These are phyloP conservation scores for Palythoa grandis DNA, from an alignment of 92 coral and sea anemone genomes.

Conservation along the genomic window DNA sequence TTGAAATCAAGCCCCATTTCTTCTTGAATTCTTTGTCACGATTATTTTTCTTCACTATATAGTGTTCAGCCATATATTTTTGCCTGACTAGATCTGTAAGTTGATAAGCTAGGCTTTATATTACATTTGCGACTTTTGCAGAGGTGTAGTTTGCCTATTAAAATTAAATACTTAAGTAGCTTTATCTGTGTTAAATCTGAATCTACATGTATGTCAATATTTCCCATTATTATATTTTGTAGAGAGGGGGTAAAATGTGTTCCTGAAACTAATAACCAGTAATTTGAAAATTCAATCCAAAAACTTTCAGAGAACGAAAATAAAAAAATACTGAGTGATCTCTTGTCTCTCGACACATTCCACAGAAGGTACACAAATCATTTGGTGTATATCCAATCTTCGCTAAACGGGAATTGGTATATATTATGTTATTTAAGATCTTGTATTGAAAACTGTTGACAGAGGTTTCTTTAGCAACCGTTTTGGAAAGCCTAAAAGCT, in stretches of 20 bases:
- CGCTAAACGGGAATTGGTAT: slow-evolving; percentile 26
- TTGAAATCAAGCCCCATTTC: no score
- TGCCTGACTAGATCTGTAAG: slow-evolving; percentile 7
- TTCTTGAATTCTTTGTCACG: neutral
- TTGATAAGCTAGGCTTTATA: slow-evolving; percentile 8
- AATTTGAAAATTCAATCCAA: slow-evolving; percentile 40
- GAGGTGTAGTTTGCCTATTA: slow-evolving; percentile 12
- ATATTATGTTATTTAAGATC: slow-evolving; percentile 38
- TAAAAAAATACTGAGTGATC: slow-evolving; percentile 13
- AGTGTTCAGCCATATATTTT: slow-evolving; percentile 21
- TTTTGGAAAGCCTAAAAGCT: slow-evolving; percentile 29
- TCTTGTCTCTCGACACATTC: slow-evolving; percentile 5
- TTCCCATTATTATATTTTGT: slow-evolving; percentile 34
- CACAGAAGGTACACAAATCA: slow-evolving; percentile 42
- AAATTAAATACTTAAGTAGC: slow-evolving; percentile 36
- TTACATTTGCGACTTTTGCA: slow-evolving; percentile 28
- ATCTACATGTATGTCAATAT: slow-evolving; percentile 10
- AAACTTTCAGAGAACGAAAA: slow-evolving; percentile 7
- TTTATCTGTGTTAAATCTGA: slow-evolving; percentile 19
- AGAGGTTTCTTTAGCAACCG: slow-evolving; percentile 31
- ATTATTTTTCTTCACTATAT: slow-evolving; percentile 27
- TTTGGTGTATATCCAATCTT: slow-evolving; percentile 16
- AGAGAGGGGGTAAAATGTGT: slow-evolving; percentile 18
- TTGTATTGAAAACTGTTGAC: slow-evolving; percentile 43
- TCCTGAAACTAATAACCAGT: slow-evolving; percentile 39